Conservation (phyloP, 2,113 vertebrate species). For the Myrmecophaga tridactyla region DNA sequence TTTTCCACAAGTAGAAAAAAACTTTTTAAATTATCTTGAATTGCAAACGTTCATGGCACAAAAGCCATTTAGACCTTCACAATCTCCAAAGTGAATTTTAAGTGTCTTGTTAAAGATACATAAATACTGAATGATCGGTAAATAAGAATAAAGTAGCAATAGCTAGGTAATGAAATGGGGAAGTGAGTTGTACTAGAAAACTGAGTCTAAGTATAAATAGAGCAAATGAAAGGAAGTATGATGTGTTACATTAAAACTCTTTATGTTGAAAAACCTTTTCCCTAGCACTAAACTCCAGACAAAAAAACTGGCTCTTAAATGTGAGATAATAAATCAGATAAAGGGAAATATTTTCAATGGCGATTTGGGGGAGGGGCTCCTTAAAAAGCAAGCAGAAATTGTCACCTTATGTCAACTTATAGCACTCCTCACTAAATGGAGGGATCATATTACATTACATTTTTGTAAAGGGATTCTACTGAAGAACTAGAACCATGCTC, state of each 20-base stretch:
- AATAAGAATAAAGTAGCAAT: conserved; percentile 21
- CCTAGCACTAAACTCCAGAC: neutral
- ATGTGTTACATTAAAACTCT: neutral
- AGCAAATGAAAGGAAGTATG: neutral
- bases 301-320: neutral
- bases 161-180: neutral
- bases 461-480: neutral
- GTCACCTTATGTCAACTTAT: neutral
- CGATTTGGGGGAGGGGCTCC: neutral
- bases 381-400: neutral
- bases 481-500: neutral
- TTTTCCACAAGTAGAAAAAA: conserved; percentile 4
- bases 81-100: conserved; percentile 20
- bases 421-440: neutral
- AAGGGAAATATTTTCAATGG: neutral
- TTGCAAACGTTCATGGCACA: neutral
- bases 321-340: neutral
- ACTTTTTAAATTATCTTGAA: neutral
- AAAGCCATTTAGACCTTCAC: neutral
- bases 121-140: neutral
- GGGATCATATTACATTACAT: neutral
- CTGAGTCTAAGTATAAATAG: neutral
- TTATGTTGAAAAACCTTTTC: neutral
- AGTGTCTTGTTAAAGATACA: neutral
- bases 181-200: neutral